Evolutionary conservation across 2,797 vertebrate genomes (phyloP).

Genomic region (Austrolebias charrua): DNA sequence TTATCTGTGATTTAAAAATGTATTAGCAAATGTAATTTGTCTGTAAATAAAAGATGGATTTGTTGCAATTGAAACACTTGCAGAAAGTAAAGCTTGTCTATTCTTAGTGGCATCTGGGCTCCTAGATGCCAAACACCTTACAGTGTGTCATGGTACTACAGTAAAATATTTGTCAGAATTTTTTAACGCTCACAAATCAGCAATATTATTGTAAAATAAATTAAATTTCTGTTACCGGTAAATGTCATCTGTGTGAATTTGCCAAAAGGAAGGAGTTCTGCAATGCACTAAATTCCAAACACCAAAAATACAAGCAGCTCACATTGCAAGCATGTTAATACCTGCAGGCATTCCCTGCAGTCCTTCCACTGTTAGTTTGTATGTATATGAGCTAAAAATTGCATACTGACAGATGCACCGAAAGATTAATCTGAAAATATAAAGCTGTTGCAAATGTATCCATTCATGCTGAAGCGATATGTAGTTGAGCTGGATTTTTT

Average conservation of each 20-base stretch:
- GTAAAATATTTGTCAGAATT: conserved; percentile 14
- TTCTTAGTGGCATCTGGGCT: conserved; percentile 25
- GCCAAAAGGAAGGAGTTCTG: conserved; percentile 17
- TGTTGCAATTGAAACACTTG: conserved; percentile 27
- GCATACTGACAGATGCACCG: conserved; percentile 9
- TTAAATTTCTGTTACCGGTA: neutral
- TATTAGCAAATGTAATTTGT: conserved; percentile 54
- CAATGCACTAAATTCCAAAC: conserved; percentile 36
- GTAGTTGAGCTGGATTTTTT: conserved; percentile 8
- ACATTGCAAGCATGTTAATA: conserved; percentile 18
- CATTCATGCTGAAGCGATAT: conserved; percentile 3
- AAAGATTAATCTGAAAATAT: conserved; percentile 1
- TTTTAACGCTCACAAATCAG: conserved; percentile 12
- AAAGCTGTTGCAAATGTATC: conserved; percentile 11
- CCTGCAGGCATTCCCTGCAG: conserved; percentile 23
- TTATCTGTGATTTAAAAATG: conserved; percentile 51
- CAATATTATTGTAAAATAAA: conserved; percentile 14
- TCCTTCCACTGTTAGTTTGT: conserved; percentile 9
- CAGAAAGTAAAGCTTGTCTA: conserved; percentile 23
- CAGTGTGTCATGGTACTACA: conserved; percentile 17
- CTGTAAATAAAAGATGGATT: conserved; percentile 26
- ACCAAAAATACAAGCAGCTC: conserved; percentile 19
- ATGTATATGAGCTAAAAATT: conserved; percentile 8
- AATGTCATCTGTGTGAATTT: conserved; percentile 17
- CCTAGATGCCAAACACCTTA: conserved; percentile 17